These are phyloP conservation scores for Camelus bactrianus DNA, from an alignment of 2,113 vertebrate species.

Conservation along the genomic window DNA sequence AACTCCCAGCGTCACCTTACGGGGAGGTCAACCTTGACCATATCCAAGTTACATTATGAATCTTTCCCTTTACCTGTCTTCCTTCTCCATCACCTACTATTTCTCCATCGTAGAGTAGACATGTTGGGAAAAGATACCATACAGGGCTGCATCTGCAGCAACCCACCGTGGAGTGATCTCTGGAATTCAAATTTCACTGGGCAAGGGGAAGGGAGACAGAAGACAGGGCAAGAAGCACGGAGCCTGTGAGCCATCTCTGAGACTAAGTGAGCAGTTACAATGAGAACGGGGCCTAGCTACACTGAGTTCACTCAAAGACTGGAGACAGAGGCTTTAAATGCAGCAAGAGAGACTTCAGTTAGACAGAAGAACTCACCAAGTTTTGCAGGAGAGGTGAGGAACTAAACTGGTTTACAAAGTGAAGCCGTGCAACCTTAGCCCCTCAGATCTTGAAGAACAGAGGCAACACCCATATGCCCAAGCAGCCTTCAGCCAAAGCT, in stretches of 20 bases:
- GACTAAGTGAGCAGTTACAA: background rate
- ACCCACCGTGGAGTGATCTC: background rate
- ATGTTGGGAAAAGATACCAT: background rate
- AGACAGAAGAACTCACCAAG: background rate
- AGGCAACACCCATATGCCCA: background rate
- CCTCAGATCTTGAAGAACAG: background rate
- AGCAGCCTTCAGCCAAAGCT: background rate
- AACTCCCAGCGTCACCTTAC: background rate
- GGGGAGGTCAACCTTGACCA: background rate
- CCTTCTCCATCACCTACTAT: background rate
- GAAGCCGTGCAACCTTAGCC: background rate
- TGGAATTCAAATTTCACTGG: background rate
- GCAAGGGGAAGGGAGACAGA: background rate
- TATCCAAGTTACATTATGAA: background rate
- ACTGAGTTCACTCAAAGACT: background rate
- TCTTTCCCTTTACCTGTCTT: background rate
- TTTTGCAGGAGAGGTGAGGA: background rate
- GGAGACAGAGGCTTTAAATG: slow-evolving; percentile 17
- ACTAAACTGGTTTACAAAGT: background rate
- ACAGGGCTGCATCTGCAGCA: background rate
- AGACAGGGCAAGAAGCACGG: background rate
- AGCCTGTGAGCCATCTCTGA: background rate
- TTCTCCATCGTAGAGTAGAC: background rate
- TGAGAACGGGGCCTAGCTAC: background rate
- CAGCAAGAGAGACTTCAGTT: background rate